Base-by-base conservation (phyloP, 2,888 invertebrate species). In the Hirtodrosophila alboralis region DNA sequence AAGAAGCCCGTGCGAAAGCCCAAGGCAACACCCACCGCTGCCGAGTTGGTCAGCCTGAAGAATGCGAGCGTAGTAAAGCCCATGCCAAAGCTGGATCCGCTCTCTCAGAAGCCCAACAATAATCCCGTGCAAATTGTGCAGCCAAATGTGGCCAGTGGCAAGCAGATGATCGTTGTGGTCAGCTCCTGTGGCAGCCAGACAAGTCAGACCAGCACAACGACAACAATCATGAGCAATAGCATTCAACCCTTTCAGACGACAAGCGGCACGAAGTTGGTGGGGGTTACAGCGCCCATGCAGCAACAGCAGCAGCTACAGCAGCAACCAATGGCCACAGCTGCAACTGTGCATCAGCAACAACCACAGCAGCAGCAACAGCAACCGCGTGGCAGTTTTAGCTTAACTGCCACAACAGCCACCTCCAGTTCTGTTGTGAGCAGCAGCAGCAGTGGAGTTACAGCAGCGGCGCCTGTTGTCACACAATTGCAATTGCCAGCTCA, bases 51-150 rank as follows among this genome's bases (percentile, higher is more conserved):
- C 3, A 74, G 28, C 27, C 65, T 89, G 14, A 90, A 89, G 57
- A 90, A 90, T 52, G 89, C 90, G 4, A 79, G 88, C 8, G 88
- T 88, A 8, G 89, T 90, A 3, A 90, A 90, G 37, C 90, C 90
- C 1, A 87, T 90, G 84, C 90, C 90, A 14, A 90, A 90, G 59
- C 36, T 90, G 13, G 90, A 90, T 76, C 88, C 88, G 4, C 66
- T 90, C 3, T 87, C 89, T 2, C 87, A 90, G 49, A 90, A 90
- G 57, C 89, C 89, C 10, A 87, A 90, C 72, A 89, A 89, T 31
- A 90, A 90, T 64, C 90, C 91, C 0, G 90, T 90, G 41, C 90
- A 90, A 70, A 90, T 89, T 40, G 89, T 90, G 26, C 89, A 90
- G 26, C 90, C 90, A 2, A 90, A 90, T 75, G 87, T 90, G 4